Percentiles rank a stretch among this genome's conserved stretches.
phyloP scores from a whole-genome alignment of 2,113 vertebrate genomes.

The Perccottus glenii region DNA sequence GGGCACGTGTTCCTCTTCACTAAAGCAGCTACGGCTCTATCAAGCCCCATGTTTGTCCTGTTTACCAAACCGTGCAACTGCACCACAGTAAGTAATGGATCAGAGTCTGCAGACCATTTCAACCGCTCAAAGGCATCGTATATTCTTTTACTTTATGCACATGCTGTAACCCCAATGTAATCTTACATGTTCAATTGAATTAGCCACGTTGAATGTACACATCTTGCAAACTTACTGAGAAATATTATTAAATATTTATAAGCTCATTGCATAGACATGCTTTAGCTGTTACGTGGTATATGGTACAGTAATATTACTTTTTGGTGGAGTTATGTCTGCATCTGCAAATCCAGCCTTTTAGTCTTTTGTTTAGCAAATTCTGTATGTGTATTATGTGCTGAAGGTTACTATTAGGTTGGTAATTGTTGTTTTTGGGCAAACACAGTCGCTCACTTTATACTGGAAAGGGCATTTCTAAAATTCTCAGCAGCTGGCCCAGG shows the following conservation, averaged over 20 bases:
- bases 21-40: constrained; percentile 37
- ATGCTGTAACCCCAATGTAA: constrained; percentile 13
- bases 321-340: too few species aligned
- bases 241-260: constrained; percentile 35
- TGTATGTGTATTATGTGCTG: too few species aligned
- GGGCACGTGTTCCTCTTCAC: constrained; percentile 56
- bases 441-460: too few species aligned
- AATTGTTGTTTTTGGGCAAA: too few species aligned
- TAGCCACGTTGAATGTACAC: constrained; percentile 15
- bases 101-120: constrained; percentile 28
- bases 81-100: constrained; percentile 48
- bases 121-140: constrained; percentile 9
- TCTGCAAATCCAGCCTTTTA: too few species aligned
- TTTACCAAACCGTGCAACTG: constrained; percentile 49
- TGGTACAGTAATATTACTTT: too few species aligned
- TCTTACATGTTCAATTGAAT: constrained; percentile 23
- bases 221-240: constrained; percentile 9
- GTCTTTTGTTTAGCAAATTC: too few species aligned
- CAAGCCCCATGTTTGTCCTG: constrained; percentile 42
- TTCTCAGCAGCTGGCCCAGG: too few species aligned
- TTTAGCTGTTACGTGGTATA: too few species aligned
- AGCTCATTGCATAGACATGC: constrained; percentile 31
- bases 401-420: too few species aligned
- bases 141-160: neutral
- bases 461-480: too few species aligned